These are phyloP conservation scores for Tauraco hartlaubi DNA, from an alignment of 2,797 vertebrate genomes.

Conservation along the genomic window DNA sequence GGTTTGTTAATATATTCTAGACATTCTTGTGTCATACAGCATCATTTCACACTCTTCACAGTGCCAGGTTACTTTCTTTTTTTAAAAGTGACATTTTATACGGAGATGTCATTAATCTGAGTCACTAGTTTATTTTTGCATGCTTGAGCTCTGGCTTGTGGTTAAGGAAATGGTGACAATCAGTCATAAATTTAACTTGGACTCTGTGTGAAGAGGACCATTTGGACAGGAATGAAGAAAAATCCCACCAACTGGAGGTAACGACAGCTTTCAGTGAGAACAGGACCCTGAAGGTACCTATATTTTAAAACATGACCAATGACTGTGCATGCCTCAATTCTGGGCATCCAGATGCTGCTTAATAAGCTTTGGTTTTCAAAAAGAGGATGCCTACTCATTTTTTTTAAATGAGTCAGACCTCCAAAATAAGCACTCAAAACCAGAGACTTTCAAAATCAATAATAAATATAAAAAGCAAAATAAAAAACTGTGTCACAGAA, in stretches of 20 bases:
- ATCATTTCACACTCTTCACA: constrained; percentile 37
- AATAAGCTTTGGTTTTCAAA: constrained; percentile 34
- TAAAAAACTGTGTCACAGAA: constrained; percentile 34
- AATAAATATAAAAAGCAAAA: constrained; percentile 57
- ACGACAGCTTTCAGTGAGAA: constrained; percentile 33
- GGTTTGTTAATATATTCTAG: constrained; percentile 63
- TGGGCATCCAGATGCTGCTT: neutral
- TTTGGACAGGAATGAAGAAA: constrained; percentile 59
- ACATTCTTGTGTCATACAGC: constrained; percentile 62
- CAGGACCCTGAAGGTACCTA: neutral
- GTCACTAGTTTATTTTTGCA: constrained; percentile 55
- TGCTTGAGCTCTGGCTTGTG: constrained; percentile 52
- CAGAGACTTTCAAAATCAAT: constrained; percentile 61
- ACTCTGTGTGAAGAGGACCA: constrained; percentile 38
- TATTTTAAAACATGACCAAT: neutral
- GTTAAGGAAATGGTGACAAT: constrained; percentile 56
- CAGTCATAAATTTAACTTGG: constrained; percentile 60
- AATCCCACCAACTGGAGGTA: constrained; percentile 35
- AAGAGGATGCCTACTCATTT: constrained; percentile 39
- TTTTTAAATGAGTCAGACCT: constrained; percentile 42
- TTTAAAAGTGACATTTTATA: constrained; percentile 59
- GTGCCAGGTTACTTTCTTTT: constrained; percentile 63
- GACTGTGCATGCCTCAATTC: neutral
- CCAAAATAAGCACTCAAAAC: constrained; percentile 32
- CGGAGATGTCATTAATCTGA: constrained; percentile 60